Evolutionary conservation across 1,140 invertebrate genomes (phyloP).

Genomic region (Apis mellifera): DNA sequence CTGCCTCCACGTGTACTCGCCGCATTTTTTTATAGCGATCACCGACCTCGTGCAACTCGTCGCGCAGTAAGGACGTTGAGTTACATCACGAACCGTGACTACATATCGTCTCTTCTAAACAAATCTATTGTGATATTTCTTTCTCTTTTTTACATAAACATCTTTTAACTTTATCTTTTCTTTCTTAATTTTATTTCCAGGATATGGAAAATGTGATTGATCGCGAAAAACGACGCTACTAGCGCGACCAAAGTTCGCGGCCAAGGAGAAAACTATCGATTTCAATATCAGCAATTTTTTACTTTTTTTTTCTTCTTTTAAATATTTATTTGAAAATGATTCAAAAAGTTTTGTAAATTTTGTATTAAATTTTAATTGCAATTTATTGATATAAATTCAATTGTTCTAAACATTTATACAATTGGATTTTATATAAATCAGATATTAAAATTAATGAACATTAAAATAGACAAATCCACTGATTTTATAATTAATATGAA

Average conservation of each 20-base stretch:
- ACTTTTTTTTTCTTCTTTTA: background rate
- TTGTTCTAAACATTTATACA: too few species aligned
- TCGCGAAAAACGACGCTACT: constrained; percentile 30
- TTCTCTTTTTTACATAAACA: background rate
- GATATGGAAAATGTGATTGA: constrained; percentile 28
- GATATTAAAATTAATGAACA: too few species aligned
- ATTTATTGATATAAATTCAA: background rate
- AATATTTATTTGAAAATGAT: background rate
- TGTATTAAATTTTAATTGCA: background rate
- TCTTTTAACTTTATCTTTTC: background rate
- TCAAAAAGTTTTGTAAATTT: background rate
- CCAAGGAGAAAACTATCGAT: constrained; percentile 19
- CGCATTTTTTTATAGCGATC: constrained; percentile 81
- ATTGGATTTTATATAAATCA: too few species aligned
- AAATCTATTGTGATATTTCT: constrained; percentile 33
- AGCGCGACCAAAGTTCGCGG: constrained; percentile 29
- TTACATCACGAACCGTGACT: constrained; percentile 73
- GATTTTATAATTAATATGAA: background rate
- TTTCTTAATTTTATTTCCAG: background rate
- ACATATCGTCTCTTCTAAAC: constrained; percentile 29
- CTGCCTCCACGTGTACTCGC: constrained; percentile 78
- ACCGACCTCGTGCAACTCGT: constrained; percentile 80
- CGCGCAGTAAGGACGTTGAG: constrained; percentile 80
- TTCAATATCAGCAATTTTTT: background rate
- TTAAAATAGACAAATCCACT: too few species aligned